phyloP scores from a whole-genome alignment of 2,113 vertebrate species.

The Gadus macrocephalus region DNA sequence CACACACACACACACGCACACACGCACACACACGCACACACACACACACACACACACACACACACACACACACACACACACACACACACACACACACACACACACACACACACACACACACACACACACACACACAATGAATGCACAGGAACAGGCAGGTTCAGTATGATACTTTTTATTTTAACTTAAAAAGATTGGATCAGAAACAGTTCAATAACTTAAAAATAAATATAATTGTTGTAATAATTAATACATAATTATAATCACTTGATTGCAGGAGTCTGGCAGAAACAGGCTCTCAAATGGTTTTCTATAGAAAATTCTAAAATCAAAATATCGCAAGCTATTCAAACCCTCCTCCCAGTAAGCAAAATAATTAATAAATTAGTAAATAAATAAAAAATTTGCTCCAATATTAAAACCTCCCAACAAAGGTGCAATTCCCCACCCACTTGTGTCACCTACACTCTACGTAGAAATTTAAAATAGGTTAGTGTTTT shows the following conservation, averaged over 20 bases:
- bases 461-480: conserved; percentile 76
- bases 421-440: conserved; percentile 65
- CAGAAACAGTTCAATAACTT: conserved; percentile 78
- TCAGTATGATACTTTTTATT: conserved; percentile 71
- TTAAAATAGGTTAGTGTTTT: conserved; percentile 74
- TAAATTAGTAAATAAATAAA: conserved; percentile 77
- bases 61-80: neutral
- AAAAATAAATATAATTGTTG: conserved; percentile 77
- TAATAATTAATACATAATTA: conserved; percentile 74
- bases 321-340: conserved; percentile 73
- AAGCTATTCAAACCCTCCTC: conserved; percentile 59
- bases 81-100: neutral
- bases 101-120: neutral
- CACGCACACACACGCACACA: neutral
- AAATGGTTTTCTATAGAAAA: conserved; percentile 71
- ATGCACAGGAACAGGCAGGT: conserved; percentile 21
- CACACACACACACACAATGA: conserved; percentile 7
- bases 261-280: conserved; percentile 70
- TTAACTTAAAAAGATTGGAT: conserved; percentile 78
- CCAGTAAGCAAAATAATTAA: conserved; percentile 71
- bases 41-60: neutral
- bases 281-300: conserved; percentile 71
- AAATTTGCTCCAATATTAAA: conserved; percentile 75
- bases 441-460: conserved; percentile 55
- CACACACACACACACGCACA: neutral